Evolutionary conservation across 2,113 vertebrate genomes (phyloP).

Genomic region (Lota lota): DNA sequence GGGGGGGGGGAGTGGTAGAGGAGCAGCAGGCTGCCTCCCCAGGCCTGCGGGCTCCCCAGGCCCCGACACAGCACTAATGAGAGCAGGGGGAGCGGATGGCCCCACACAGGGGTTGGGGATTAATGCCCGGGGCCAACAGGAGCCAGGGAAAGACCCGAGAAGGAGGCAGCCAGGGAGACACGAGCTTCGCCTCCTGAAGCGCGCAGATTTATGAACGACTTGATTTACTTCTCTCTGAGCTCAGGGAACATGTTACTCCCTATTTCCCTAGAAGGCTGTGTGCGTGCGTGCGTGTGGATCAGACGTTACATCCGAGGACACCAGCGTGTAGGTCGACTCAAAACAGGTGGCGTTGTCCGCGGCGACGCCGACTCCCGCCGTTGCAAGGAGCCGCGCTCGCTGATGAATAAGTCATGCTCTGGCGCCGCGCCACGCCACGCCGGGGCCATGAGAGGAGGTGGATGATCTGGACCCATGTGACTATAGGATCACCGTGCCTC

Average conservation of each 20-base stretch:
- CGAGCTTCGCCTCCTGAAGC: slow-evolving; percentile 51
- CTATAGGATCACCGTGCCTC: neutral
- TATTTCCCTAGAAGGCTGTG: too few species aligned
- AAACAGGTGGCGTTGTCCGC: too few species aligned
- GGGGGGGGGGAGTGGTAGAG: slow-evolving; percentile 41
- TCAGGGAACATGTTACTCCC: too few species aligned
- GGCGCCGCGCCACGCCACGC: too few species aligned
- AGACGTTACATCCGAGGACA: slow-evolving; percentile 9
- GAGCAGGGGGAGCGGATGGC: slow-evolving; percentile 70
- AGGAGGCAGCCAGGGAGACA: slow-evolving; percentile 38
- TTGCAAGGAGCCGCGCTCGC: neutral
- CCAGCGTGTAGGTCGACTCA: slow-evolving; percentile 9
- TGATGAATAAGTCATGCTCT: neutral
- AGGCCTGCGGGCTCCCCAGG: slow-evolving; percentile 65
- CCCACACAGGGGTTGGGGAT: slow-evolving; percentile 61
- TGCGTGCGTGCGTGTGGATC: too few species aligned
- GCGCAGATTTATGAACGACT: neutral
- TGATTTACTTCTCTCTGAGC: too few species aligned
- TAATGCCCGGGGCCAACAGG: slow-evolving; percentile 66
- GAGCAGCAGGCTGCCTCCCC: slow-evolving; percentile 64
- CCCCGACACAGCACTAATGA: slow-evolving; percentile 70
- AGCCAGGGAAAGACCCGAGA: slow-evolving; percentile 52
- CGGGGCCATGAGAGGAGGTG: slow-evolving; percentile 8
- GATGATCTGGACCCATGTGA: slow-evolving; percentile 3
- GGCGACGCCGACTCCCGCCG: too few species aligned